phyloP scores from a whole-genome alignment of 2,797 vertebrate species.

The Diplodus puntazzo region DNA sequence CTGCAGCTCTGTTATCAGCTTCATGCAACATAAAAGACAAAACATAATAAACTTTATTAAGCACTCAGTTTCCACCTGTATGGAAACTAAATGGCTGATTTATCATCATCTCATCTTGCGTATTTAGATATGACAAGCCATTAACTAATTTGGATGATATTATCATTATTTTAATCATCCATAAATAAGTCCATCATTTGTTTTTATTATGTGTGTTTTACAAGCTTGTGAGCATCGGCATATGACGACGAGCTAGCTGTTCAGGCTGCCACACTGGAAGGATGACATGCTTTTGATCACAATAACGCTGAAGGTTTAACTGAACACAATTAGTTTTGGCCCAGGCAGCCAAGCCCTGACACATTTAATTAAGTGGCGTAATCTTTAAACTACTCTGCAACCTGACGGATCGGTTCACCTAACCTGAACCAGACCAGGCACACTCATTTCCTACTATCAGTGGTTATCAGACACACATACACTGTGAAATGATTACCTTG shows the following conservation, averaged over 20 bases:
- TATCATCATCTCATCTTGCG: neutral
- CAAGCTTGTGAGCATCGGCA: neutral
- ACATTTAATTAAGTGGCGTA: neutral
- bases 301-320: too few species aligned
- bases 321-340: too few species aligned
- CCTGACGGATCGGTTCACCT: neutral
- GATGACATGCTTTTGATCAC: neutral
- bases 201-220: neutral
- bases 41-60: neutral
- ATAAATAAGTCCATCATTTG: too few species aligned
- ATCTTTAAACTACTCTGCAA: neutral
- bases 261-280: conserved; percentile 3
- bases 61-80: neutral
- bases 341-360: neutral
- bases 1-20: conserved; percentile 6
- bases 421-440: neutral
- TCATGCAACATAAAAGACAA: neutral
- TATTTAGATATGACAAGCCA: neutral
- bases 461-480: conserved; percentile 56
- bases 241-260: neutral
- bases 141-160: neutral
- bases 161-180: too few species aligned
- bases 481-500: conserved; percentile 25
- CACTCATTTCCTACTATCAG: neutral
- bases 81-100: neutral